These are phyloP conservation scores for Papilio xuthus DNA, from an alignment of 1,140 invertebrate genomes.

Conservation along the genomic window DNA sequence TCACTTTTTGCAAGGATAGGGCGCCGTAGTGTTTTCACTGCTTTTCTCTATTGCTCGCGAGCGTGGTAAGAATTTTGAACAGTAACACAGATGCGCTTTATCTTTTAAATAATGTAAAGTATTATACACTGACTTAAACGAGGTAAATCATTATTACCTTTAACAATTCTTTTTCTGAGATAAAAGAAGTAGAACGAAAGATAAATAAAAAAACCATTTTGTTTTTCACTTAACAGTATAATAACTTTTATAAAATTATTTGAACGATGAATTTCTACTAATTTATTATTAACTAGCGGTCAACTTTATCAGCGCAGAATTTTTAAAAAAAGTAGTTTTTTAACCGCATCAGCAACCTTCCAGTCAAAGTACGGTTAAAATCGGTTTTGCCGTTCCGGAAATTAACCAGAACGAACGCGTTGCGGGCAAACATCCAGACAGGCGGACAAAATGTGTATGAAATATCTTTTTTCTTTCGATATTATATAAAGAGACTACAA, in stretches of 20 bases:
- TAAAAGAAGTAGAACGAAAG: not conserved
- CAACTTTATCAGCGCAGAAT: too few species aligned
- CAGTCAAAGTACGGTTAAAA: too few species aligned
- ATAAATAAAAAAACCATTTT: too few species aligned
- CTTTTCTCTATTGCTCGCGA: not conserved
- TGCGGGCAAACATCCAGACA: too few species aligned
- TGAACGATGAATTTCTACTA: not conserved
- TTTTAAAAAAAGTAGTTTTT: too few species aligned
- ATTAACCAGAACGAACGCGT: too few species aligned
- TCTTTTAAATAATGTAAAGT: conserved; percentile 6
- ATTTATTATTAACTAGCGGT: not conserved
- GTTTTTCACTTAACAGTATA: not conserved
- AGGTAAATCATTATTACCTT: not conserved
- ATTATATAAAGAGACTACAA: too few species aligned
- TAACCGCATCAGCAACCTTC: too few species aligned
- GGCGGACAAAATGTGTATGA: too few species aligned
- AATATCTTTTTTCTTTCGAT: too few species aligned
- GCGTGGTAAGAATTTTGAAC: conserved; percentile 11
- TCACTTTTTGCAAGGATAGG: conserved; percentile 3
- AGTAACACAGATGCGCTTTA: conserved; percentile 14
- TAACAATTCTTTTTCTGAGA: too few species aligned
- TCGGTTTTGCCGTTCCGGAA: too few species aligned
- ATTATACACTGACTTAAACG: not conserved
- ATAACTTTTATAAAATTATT: not conserved
- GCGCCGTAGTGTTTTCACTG: conserved; percentile 9